A percentile compares a stretch with the other conserved stretches of the same genome.
Evolutionary conservation across 2,113 vertebrate species (phyloP).

Genomic region (Sigmodon hispidus): DNA sequence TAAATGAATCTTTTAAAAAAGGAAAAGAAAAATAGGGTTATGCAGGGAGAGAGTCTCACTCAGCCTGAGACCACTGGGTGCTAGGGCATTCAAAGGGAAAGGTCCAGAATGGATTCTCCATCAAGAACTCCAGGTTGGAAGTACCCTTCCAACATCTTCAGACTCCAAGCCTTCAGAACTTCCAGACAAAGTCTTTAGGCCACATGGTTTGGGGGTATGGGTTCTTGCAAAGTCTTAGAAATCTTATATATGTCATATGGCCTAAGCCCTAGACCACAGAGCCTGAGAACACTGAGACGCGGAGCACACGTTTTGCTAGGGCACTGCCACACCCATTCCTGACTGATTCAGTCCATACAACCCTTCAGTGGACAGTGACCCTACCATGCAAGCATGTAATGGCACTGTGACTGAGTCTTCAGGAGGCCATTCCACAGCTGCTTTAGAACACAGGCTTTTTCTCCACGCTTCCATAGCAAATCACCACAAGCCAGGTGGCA

Average conservation of each 20-base stretch:
- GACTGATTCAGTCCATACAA: background rate
- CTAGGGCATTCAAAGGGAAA: background rate
- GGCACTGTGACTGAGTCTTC: background rate
- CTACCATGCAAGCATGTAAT: background rate
- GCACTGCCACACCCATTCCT: background rate
- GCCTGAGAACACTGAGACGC: too few species aligned
- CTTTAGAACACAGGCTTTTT: background rate
- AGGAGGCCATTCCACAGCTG: background rate
- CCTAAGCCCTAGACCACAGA: background rate
- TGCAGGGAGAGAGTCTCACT: background rate
- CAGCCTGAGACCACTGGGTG: background rate
- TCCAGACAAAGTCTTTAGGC: background rate
- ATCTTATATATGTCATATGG: background rate
- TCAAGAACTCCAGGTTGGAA: background rate
- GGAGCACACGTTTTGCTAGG: background rate
- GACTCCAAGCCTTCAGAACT: background rate
- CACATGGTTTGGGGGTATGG: background rate
- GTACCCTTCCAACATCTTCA: background rate
- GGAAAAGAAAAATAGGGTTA: background rate
- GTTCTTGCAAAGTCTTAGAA: background rate
- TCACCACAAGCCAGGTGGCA: background rate
- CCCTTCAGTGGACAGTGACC: background rate
- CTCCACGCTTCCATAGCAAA: background rate
- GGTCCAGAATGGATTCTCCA: too few species aligned
- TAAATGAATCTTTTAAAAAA: too few species aligned